These are phyloP conservation scores for Philopedon plagiatum DNA, from an alignment of 2,888 invertebrate genomes.

Conservation along the genomic window DNA sequence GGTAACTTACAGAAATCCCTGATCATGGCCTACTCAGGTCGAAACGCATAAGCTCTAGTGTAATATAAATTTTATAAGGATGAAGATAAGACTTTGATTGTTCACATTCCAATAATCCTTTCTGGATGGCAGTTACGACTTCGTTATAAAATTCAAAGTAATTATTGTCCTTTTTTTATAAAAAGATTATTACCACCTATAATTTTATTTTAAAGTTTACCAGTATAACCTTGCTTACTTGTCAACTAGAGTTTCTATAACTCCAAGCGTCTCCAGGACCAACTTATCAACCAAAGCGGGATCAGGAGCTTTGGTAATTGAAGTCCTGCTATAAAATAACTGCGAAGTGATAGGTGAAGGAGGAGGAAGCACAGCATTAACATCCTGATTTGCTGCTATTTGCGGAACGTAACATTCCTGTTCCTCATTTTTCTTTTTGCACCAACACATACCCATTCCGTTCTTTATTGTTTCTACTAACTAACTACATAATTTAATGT, in stretches of 20 bases:
- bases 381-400: slow-evolving; percentile 53
- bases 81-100: no score
- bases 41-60: no score
- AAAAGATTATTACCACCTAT: no score
- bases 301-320: slow-evolving; percentile 59
- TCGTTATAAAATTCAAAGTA: no score
- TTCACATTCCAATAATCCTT: no score
- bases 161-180: no score
- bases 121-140: no score
- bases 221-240: slow-evolving; percentile 75
- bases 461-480: slow-evolving; percentile 40
- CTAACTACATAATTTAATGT: slow-evolving; percentile 57
- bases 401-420: slow-evolving; percentile 69
- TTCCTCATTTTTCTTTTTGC: slow-evolving; percentile 77
- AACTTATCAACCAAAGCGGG: slow-evolving; percentile 78
- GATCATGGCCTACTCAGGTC: no score
- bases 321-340: slow-evolving; percentile 55
- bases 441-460: slow-evolving; percentile 84
- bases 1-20: no score
- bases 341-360: slow-evolving; percentile 58
- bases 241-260: slow-evolving; percentile 87
- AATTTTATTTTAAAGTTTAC: no score
- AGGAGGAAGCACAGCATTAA: slow-evolving; percentile 56
- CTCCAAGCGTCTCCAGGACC: slow-evolving; percentile 84
- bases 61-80: no score